phyloP scores from a whole-genome alignment of 1,140 invertebrate species.

The Drosophila punjabiensis region DNA sequence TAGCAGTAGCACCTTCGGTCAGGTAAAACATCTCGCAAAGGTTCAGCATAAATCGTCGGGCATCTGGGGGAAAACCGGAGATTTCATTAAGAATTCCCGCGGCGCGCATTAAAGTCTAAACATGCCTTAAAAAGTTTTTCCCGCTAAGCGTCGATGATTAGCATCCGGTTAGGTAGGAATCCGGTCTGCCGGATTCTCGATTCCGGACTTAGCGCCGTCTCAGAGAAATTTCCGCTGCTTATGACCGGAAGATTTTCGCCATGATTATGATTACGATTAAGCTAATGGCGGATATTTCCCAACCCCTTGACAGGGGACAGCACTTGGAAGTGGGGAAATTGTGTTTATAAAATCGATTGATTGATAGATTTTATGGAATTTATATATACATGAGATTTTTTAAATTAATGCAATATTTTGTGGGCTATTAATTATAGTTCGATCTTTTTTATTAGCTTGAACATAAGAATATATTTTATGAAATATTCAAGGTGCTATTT shows the following conservation, averaged over 20 bases:
- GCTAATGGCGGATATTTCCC: conserved; percentile 78
- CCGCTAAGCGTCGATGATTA: conserved; percentile 73
- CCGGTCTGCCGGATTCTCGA: background rate
- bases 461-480: too few species aligned
- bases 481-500: too few species aligned
- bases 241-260: conserved; percentile 78
- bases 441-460: too few species aligned
- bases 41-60: conserved; percentile 16
- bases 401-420: too few species aligned
- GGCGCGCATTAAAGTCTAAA: conserved; percentile 82
- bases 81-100: conserved; percentile 83
- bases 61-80: conserved; percentile 62
- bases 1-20: conserved; percentile 12
- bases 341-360: background rate
- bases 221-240: conserved; percentile 74
- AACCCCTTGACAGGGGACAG: conserved; percentile 52
- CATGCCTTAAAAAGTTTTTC: conserved; percentile 80
- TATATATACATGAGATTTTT: background rate
- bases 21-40: conserved; percentile 37
- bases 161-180: conserved; percentile 67
- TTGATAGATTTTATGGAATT: background rate
- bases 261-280: conserved; percentile 80
- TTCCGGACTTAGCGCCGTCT: conserved; percentile 70
- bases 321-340: background rate
- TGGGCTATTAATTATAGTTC: too few species aligned